Conservation (phyloP, 2,888 invertebrate genomes). For the Ecliptopera silaceata region DNA sequence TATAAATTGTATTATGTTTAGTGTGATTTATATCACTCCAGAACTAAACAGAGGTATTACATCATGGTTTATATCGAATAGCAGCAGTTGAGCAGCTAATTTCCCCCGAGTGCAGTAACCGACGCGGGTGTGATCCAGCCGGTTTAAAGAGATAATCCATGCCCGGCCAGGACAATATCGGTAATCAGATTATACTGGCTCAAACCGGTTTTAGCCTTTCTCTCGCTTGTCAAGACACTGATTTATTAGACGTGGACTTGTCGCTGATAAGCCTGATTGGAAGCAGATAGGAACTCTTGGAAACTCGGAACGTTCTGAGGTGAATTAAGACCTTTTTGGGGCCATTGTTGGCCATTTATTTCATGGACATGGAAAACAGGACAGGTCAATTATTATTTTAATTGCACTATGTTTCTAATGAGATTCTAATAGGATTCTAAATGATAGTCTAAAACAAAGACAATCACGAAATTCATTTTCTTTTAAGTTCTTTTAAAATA, state of each 20-base stretch:
- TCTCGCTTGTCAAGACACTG: conserved; percentile 23
- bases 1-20: no score
- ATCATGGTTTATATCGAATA: conserved; percentile 24
- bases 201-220: conserved; percentile 21
- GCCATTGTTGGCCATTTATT: no score
- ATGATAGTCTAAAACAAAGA: no score
- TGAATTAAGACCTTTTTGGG: no score
- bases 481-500: no score
- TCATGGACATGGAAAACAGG: no score
- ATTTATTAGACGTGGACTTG: conserved; percentile 22
- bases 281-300: not conserved
- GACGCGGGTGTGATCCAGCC: conserved; percentile 16
- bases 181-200: conserved; percentile 30
- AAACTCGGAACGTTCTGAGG: not conserved
- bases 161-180: conserved; percentile 28
- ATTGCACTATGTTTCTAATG: no score
- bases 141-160: conserved; percentile 25
- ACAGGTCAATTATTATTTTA: no score
- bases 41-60: conserved; percentile 22
- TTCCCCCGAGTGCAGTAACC: conserved; percentile 29
- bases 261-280: conserved; percentile 16
- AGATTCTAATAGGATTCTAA: no score
- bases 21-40: no score
- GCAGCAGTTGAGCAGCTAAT: conserved; percentile 23
- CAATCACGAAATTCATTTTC: no score